Evolutionary conservation across 2,113 vertebrate genomes (phyloP).

Genomic region (Cariama cristata): DNA sequence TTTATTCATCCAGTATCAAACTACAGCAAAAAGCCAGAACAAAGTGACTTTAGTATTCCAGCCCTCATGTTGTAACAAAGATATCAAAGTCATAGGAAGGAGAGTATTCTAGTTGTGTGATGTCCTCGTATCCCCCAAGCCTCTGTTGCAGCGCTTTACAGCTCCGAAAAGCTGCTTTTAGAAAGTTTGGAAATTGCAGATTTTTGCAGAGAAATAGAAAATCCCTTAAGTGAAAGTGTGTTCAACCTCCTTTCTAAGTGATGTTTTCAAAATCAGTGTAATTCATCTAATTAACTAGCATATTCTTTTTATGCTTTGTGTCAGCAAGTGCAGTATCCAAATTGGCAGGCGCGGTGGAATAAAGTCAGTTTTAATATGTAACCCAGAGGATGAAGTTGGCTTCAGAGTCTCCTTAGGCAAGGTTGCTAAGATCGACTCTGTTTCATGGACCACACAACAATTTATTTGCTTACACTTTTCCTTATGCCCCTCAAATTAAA

Average conservation of each 20-base stretch:
- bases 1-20: neutral
- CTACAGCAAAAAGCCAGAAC: neutral
- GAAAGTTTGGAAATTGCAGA: neutral
- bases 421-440: neutral
- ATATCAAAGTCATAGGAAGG: neutral
- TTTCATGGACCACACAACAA: neutral
- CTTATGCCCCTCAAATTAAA: neutral
- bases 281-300: conserved; percentile 2
- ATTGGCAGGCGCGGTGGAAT: neutral
- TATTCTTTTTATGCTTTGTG: neutral
- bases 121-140: neutral
- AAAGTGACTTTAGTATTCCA: neutral
- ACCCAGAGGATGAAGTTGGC: neutral
- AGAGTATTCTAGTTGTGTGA: neutral
- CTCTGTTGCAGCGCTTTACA: neutral
- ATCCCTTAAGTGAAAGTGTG: neutral
- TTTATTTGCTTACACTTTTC: neutral
- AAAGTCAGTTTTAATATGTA: neutral
- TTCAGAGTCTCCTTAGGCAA: neutral
- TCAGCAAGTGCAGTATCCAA: neutral
- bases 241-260: neutral
- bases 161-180: neutral
- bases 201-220: neutral
- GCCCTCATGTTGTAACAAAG: neutral
- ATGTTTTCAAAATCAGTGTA: conserved; percentile 11